Evolutionary conservation across 1,140 invertebrate genomes (phyloP).

Genomic region (Drosophila pallidifrons): DNA sequence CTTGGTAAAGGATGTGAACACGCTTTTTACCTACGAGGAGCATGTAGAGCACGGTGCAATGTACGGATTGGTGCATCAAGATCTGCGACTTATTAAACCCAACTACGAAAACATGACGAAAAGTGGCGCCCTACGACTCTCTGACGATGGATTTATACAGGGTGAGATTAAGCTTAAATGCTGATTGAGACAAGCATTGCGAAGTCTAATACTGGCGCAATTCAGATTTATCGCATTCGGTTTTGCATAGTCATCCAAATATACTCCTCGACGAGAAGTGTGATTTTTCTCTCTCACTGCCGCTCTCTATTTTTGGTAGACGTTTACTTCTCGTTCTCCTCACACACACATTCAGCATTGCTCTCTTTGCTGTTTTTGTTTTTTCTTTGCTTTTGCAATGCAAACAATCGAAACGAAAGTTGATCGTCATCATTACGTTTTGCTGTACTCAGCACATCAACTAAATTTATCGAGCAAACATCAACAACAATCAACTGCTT

Average conservation of each 20-base stretch:
- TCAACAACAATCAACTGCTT: conserved; percentile 46
- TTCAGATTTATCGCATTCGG: conserved; percentile 42
- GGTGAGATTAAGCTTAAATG: conserved; percentile 85
- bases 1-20: conserved; percentile 91
- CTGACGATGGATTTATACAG: conserved; percentile 93
- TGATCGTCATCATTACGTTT: conserved; percentile 60
- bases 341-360: conserved; percentile 37
- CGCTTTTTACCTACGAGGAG: conserved; percentile 89
- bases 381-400: conserved; percentile 29
- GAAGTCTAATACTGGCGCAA: not conserved
- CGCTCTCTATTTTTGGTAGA: conserved; percentile 20
- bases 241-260: conserved; percentile 51
- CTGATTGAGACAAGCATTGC: conserved; percentile 26
- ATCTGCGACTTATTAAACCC: conserved; percentile 92
- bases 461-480: conserved; percentile 28
- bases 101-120: conserved; percentile 96
- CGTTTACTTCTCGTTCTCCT: not conserved
- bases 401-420: conserved; percentile 40
- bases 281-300: not conserved
- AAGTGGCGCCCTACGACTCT: conserved; percentile 91
- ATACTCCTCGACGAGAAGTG: conserved; percentile 6
- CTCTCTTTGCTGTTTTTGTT: conserved; percentile 9
- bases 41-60: conserved; percentile 86
- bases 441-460: conserved; percentile 26
- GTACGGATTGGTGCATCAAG: conserved; percentile 91